Base-by-base conservation (phyloP, 2,797 vertebrate genomes). In the Mormyrops boulengeri region DNA sequence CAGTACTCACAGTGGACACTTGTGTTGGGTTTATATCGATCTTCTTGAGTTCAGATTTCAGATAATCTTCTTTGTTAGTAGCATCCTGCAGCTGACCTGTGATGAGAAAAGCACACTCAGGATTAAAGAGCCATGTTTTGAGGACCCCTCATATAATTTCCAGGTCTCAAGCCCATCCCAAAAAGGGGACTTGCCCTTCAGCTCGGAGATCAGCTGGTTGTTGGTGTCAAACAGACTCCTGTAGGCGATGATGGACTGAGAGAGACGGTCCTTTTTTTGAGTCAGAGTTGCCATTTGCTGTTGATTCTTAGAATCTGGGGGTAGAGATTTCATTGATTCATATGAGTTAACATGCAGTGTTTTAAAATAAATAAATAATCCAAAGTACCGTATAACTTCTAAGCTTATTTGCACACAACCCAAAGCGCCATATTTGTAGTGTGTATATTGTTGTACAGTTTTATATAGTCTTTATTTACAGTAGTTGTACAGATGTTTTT, bases 241-340 rank as follows among this genome's bases (percentile, higher is more conserved):
- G 89, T 95, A 96, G 47, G 52, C 55, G 9, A 60, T 1, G 90
- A 98, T 91, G 14, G 94, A 92, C n/a, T 91, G 90, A 2, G 90
- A 95, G 82, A 99, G 94, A 0, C 93, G 91, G 47, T 97, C 95
- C 93, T 96, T 98, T 85, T 96, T 95, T 91, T 91, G 97, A 30
- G 96, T 96, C 93, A 98, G 94, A 7, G 93, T 90, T 89, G 93
- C 93, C 94, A 98, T 96, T 91, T 95, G 94, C 91, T 94, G 95
- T 88, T 98, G 97, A 89, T 95, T 97, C 88, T 96, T 96, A 90
- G 94, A 94, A 93, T 97, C 98, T 99, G 62, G 34, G 30, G 50
- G 34, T 1, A 91, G 66, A 92, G 0, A 1, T 34, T 60, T 53
- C 19, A 34, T 4, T 1, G 8, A 82, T 62, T 38, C 19, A 2